Base-by-base conservation (phyloP, 64 coral and sea anemone species). In the Pocillopora verrucosa region DNA sequence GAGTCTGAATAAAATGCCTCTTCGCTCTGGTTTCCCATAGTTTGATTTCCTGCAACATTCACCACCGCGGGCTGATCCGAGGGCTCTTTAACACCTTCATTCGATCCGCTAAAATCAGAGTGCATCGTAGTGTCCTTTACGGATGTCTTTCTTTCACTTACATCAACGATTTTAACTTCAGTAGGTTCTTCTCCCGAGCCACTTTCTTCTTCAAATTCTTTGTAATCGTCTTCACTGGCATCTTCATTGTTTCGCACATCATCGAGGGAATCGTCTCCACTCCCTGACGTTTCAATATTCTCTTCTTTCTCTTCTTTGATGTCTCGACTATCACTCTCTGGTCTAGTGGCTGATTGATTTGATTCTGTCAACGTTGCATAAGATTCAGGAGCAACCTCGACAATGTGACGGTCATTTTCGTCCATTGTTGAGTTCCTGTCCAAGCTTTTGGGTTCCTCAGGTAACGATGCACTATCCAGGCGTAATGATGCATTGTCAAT, bases 351-450 rank as follows among this genome's bases (percentile, higher is more conserved):
- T 19, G 34, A 20, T 57, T 72, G 10, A 56, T 58, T 5, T 13
- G 36, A 24, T 0, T 38, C 17, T 26, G 7, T 51, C 41, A 51
- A 51, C 3, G 69, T 38, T 34, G 24, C 36, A 25, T 5, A 13
- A 72, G 64, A 58, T 38, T 72, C 72, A 20, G 38, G 15, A 25
- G 17, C 30, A 30, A 26, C 82, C 41, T 14, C 15, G 26, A 57
- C 82, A 85, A 15, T 5, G 17, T 24, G 36, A 14, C 37, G 16
- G 22, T 58, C 65, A 13, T 38, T 37, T n/a, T 85, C 82, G 24
- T 85, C 37, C 36, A 85, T 24, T 57, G 63, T 72, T 56, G 63
- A 38, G 57, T 85, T 85, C 22, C 25, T 58, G 10, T 85, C 65
- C 56, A 65, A 65, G 20, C 19, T 72, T 11, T 38, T 70, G 22